Evolutionary conservation across 1,140 invertebrate species (phyloP), one percentile per base, ranked within the genome.

Genomic region (Lanistes nyassanus): DNA sequence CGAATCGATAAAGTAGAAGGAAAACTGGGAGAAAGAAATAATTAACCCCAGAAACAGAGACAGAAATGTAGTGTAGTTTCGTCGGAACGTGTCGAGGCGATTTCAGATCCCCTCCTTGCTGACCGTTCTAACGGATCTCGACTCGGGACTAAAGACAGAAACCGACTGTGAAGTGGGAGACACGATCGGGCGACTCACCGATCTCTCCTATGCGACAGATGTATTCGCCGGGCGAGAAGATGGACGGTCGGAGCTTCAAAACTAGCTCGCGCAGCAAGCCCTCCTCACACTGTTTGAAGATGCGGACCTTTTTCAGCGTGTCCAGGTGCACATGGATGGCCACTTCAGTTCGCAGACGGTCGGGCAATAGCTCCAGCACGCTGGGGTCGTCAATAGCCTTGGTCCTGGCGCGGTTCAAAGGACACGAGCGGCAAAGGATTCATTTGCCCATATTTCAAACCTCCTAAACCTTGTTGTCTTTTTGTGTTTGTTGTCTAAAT

Each of bases 351-450:
- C 84, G 76, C 21, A 87, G 78, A 70, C 84, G 81, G 53, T 83
- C 83, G 1, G 86, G 86, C 47, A 87, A 67, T 72, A 84, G 77
- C 64, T 84, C 80, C 9, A 87, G 70, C 13, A 96, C 96, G 86
- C 97, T 97, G 81, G 98, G 97, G 87, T 98, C 97, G 62, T 85
- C 81, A 16, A 84, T 84, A 7, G 81, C 83, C 66, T 85, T 83
- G 4, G 82, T 84, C 39, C 85, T 86, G 79, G 6, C 77, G 76
- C 11, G 55, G 23, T 55, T 9, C 29, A 31, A 62, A 5, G 23
- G 21, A 67, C 23, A 67, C 34, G 53, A 9, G 31, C 42, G 19
- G 19, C 42, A 47, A 47, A 16, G 19, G 19, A n/a, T n/a, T n/a
- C n/a, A n/a, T n/a, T n/a, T n/a, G n/a, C n/a, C n/a, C n/a, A n/a